Conservation (phyloP, 2,113 vertebrate genomes). For the Elephas maximus region DNA sequence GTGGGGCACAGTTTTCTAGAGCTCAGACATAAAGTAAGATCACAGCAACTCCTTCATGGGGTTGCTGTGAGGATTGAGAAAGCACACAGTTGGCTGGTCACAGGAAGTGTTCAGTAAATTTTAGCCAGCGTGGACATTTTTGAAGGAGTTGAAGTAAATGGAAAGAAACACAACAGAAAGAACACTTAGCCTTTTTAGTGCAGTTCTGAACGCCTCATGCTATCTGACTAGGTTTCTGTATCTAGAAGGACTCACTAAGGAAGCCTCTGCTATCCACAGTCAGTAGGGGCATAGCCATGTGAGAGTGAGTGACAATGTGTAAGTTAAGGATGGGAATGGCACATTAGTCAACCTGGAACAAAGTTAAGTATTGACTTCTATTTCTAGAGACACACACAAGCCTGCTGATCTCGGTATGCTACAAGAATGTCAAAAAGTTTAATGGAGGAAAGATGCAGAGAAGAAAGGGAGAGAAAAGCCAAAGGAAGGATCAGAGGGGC, state of each 20-base stretch:
- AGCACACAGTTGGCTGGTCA: neutral
- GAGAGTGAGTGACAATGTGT: neutral
- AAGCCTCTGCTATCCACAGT: neutral
- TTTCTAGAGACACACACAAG: neutral
- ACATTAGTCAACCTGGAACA: neutral
- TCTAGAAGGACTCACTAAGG: accelerated
- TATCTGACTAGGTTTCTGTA: neutral
- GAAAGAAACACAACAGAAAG: neutral
- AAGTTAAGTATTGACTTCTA: neutral
- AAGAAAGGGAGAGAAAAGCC: neutral
- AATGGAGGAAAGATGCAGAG: neutral
- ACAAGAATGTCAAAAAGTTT: neutral
- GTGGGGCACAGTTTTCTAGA: neutral
- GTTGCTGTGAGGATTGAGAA: neutral
- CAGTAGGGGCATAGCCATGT: accelerated
- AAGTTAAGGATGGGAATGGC: neutral
- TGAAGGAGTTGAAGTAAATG: neutral
- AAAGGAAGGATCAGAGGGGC: neutral
- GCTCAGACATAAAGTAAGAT: neutral
- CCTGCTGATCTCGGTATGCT: neutral
- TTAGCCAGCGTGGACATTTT: neutral
- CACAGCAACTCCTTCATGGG: neutral
- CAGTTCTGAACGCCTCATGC: neutral
- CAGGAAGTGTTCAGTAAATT: neutral
- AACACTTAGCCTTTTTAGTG: neutral